A percentile compares a stretch with the other conserved stretches of the same genome.
Evolutionary conservation across 2,888 invertebrate species (phyloP).

Genomic region (Exephanes ischioxanthus): DNA sequence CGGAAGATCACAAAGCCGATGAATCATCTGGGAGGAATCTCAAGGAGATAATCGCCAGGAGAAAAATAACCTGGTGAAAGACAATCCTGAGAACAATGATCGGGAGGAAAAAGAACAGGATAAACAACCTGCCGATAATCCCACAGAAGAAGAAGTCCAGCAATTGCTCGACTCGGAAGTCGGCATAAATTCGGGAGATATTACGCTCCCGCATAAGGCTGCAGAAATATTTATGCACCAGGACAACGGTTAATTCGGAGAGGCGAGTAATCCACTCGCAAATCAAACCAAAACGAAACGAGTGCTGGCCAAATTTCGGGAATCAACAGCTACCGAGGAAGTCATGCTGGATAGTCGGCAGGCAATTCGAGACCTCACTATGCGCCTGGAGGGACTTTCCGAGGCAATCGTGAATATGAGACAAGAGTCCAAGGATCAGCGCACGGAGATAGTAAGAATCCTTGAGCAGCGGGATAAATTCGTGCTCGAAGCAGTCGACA

Average conservation of each 20-base stretch:
- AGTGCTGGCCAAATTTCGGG: not conserved
- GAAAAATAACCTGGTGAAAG: not conserved
- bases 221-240: not conserved
- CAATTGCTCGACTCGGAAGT: not conserved
- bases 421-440: not conserved
- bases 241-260: not conserved
- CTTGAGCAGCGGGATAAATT: not conserved
- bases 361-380: not conserved
- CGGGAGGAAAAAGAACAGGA: too few relatives aligned
- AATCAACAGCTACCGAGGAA: not conserved
- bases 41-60: rapidly evolving
- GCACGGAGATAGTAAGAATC: not conserved
- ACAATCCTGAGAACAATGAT: rapidly evolving
- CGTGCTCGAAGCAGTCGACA: not conserved
- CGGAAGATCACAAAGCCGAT: not conserved
- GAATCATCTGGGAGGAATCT: not conserved
- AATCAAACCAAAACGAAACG: not conserved
- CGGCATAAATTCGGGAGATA: not conserved
- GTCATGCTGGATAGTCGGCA: not conserved
- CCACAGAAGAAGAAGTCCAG: not conserved
- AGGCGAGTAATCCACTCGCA: not conserved
- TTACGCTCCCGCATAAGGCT: not conserved
- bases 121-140: too few relatives aligned
- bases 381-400: not conserved
- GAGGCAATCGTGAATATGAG: not conserved